Evolutionary conservation across 2,797 vertebrate genomes (phyloP).

Genomic region (Tragelaphus oryx): DNA sequence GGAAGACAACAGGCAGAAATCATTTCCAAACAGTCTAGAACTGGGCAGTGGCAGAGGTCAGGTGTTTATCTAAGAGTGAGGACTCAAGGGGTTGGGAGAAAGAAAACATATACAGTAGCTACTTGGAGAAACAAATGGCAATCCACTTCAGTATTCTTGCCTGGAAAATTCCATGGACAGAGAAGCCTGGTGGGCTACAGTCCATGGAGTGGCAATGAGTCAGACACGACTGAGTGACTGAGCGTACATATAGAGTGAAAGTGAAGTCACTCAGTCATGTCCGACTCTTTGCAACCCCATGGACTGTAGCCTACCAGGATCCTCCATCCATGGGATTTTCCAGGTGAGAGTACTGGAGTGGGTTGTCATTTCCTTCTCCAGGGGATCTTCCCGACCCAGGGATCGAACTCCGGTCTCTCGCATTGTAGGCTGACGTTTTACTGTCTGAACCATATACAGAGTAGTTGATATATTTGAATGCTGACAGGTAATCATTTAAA

Average conservation of each 20-base stretch:
- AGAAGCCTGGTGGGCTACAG: neutral
- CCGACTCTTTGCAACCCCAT: neutral
- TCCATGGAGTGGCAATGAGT: neutral
- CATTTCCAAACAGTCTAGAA: neutral
- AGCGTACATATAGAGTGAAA: neutral
- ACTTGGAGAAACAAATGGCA: neutral
- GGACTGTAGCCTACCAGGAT: neutral
- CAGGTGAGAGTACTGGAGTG: neutral
- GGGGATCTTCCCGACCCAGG: neutral
- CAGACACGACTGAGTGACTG: neutral
- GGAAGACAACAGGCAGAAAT: neutral
- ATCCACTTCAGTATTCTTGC: neutral
- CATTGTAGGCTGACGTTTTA: neutral
- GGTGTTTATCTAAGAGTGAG: neutral
- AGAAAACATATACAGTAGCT: neutral
- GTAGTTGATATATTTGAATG: neutral
- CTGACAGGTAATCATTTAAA: neutral
- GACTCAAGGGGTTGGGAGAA: neutral
- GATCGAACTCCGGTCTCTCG: fast-evolving
- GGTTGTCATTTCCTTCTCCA: neutral
- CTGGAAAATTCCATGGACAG: neutral
- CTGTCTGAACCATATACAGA: neutral
- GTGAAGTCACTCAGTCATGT: neutral
- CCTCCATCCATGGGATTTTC: neutral
- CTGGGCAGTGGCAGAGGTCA: neutral